phyloP scores from a whole-genome alignment of 1,140 invertebrate genomes.

The Aricia agestis region DNA sequence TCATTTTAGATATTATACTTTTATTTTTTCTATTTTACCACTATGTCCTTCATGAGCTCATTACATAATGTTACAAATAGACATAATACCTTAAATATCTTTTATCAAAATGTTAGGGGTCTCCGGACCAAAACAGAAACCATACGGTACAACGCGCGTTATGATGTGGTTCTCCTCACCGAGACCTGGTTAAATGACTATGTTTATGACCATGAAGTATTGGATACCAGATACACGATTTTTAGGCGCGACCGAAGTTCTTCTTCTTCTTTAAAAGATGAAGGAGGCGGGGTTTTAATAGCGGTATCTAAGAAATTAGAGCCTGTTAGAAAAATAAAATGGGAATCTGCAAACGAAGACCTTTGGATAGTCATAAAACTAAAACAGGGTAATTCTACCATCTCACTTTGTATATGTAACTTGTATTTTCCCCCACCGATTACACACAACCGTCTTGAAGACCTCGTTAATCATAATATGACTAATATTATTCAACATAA shows the following conservation, averaged over 20 bases:
- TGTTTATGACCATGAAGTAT: conserved; percentile 12
- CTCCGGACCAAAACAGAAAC: no score
- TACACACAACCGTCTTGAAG: neutral
- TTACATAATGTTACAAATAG: no score
- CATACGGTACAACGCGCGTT: no score
- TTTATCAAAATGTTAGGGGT: no score
- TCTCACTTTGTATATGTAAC: conserved; percentile 15
- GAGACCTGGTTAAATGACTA: conserved; percentile 17
- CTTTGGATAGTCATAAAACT: conserved; percentile 24
- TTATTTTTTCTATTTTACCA: no score
- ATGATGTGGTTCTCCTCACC: no score
- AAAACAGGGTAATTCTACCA: neutral
- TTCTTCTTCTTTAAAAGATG: neutral
- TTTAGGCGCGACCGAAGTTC: conserved; percentile 25
- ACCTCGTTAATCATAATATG: conserved; percentile 7
- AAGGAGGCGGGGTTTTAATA: conserved; percentile 7
- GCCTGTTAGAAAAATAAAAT: neutral
- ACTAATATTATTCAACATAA: conserved; percentile 16
- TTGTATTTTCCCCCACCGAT: conserved; percentile 18
- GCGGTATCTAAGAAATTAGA: conserved; percentile 10
- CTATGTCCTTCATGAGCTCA: no score
- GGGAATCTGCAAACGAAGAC: conserved; percentile 21
- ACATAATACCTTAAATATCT: no score
- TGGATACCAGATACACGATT: conserved; percentile 5
- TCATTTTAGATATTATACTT: no score